Conservation (phyloP, 2,113 vertebrate genomes). For the Hemiscyllium ocellatum region DNA sequence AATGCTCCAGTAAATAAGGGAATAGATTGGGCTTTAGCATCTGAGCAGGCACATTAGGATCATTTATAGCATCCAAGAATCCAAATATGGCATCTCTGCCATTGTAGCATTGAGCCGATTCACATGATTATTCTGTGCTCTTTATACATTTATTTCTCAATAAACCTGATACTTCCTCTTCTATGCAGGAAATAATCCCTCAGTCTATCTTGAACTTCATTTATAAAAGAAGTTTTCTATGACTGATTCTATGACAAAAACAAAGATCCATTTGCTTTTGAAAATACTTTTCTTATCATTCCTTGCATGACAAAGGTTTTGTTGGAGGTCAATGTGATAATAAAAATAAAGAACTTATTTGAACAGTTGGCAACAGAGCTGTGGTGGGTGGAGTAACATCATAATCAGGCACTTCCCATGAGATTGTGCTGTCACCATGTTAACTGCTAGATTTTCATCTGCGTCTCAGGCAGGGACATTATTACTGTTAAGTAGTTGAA, state of each 20-base stretch:
- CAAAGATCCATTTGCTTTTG: not conserved
- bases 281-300: no score
- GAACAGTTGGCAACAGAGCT: not conserved
- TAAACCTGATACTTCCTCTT: not conserved
- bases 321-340: not conserved
- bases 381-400: not conserved
- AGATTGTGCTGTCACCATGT: not conserved
- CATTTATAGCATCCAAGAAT: not conserved
- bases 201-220: not conserved
- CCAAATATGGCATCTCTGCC: not conserved
- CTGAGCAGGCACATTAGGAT: not conserved
- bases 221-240: no score
- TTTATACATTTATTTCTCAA: not conserved
- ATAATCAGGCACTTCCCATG: not conserved
- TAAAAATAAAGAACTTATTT: not conserved
- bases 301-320: no score
- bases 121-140: not conserved
- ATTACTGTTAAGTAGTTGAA: not conserved
- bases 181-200: not conserved
- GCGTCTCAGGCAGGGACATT: not conserved
- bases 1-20: not conserved
- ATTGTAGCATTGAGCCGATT: not conserved
- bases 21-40: not conserved
- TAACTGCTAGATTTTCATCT: not conserved
- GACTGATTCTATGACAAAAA: not conserved